Base-by-base conservation (phyloP, 2,888 invertebrate genomes). In the Nomada goodeniana region DNA sequence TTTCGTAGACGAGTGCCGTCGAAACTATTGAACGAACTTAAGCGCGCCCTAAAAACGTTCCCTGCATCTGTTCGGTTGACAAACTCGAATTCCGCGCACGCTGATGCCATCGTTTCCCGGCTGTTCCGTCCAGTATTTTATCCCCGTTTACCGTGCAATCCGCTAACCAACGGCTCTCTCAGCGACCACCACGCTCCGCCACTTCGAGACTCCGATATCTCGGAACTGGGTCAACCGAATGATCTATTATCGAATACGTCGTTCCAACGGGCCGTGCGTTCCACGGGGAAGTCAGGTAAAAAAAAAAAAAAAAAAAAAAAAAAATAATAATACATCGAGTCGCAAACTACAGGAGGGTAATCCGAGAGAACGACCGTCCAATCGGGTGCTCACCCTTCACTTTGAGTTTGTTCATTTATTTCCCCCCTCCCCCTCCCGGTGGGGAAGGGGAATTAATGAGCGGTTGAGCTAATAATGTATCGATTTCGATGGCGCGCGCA, bases 191-290 rank as follows among this genome's bases (percentile, higher is more conserved):
- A 76, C 79, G 76, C 63, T 73, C 77, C 73, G 75, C 72, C 84
- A 82, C 85, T 80, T 82, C 75, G 82, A 73, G 85, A 80, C 80
- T 80, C 80, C 13, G 84, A 77, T 82, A 82, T 80, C 84, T 60
- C 75, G 76, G 76, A 86, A 84, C 85, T 82, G 84, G 85, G 85
- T 86, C 85, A 82, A 68, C 75, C 84, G 84, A 82, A 82, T 80
- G 76, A 84, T 82, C 79, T 84, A 85, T 85, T 79, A 84, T 84
- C 82, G 76, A 82, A 79, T 71, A 29, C 63, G 55, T 20, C 76
- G 70, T 69, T 61, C 79, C 70, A 55, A 69, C 59, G 36, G 53
- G 29, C 44, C 52, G 53, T 59, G 65, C 69, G 64, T 69, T 71
- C 77, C 61, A 23, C 69, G 44, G 20, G 3, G 18, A 29, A 55